Base-by-base conservation (phyloP, 2,888 invertebrate genomes). In the Tenthredo notha region DNA sequence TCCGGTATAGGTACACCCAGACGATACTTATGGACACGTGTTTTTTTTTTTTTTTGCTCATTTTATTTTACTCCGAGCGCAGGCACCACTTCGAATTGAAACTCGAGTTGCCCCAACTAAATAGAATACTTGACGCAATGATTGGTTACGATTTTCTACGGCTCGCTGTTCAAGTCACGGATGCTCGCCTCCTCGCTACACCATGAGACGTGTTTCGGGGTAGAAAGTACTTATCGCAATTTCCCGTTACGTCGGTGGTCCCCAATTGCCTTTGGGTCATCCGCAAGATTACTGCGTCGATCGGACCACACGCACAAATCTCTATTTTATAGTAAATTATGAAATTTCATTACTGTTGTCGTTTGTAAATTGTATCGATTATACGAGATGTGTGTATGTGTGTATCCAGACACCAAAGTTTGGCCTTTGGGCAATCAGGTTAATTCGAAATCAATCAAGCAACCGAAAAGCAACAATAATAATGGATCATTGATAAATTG, bases 401-500 rank as follows among this genome's bases (percentile, higher is more conserved):
- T 1, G 2, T 33, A 50, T 18, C 5, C 15, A 33, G 67, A 33
- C 25, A 10, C 1, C 7, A 21, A 40, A 12, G 43, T 74, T 74
- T 21, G 54, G 54, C 29, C 5, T 54, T 25, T 54, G 18, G 50
- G 61, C 40, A 70, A 47, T 47, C 67, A 15, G 80, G 83, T 67
- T 47, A 29, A 83, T 83, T 70, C 47, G 47, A 83, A 83, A 83
- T 83, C 83, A 83, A 83, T 83, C 83, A 83, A 83, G 33, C 21
- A 83, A 83, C 47, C 67, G 33, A 29, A 70, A 29, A 83, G 65
- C 43, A 83, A 83, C 83, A 67, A 83, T 78, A 67, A 84, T 78
- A 67, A 84, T 75, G 78, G 61, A 78, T 80, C 61, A 78, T 84
- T 78, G 84, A 84, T 84, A 84, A 84, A 84, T 84, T 75, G 84